Conservation (phyloP, 2,888 invertebrate species). For the Melipona beecheii region DNA sequence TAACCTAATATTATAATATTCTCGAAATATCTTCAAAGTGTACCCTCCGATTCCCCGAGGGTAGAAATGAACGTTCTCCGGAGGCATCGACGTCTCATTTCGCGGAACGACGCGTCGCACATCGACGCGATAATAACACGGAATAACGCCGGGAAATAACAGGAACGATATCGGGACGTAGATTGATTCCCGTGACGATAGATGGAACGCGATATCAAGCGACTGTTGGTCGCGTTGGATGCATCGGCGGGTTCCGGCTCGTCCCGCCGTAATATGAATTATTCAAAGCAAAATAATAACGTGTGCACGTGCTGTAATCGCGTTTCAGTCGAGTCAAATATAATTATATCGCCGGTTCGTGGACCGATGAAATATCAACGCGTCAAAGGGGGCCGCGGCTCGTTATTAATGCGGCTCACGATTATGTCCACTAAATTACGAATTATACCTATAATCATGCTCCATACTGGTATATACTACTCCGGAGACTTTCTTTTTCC, state of each 20-base stretch:
- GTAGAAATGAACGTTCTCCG: not conserved
- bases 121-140: slow-evolving; percentile 20
- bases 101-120: slow-evolving; percentile 17
- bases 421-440: slow-evolving; percentile 64
- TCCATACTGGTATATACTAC: slow-evolving; percentile 11
- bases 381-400: slow-evolving; percentile 22
- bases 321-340: slow-evolving; percentile 68
- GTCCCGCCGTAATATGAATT: slow-evolving; percentile 64
- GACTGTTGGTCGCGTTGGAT: slow-evolving; percentile 30
- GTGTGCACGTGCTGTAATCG: slow-evolving; percentile 73
- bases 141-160: slow-evolving; percentile 56
- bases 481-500: not conserved
- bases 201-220: slow-evolving; percentile 58
- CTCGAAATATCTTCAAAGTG: not conserved
- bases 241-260: slow-evolving; percentile 9
- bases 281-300: slow-evolving; percentile 73
- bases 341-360: slow-evolving; percentile 63
- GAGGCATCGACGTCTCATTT: slow-evolving; percentile 28
- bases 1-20: not conserved
- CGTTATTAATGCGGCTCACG: slow-evolving; percentile 55
- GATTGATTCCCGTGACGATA: slow-evolving; percentile 69
- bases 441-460: slow-evolving; percentile 53
- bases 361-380: slow-evolving; percentile 60
- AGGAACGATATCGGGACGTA: slow-evolving; percentile 56
- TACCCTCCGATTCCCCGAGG: not conserved